A percentile compares a stretch with the other conserved stretches of the same genome.
Conservation (phyloP, 2,797 vertebrate genomes). For the Cuniculus paca region DNA sequence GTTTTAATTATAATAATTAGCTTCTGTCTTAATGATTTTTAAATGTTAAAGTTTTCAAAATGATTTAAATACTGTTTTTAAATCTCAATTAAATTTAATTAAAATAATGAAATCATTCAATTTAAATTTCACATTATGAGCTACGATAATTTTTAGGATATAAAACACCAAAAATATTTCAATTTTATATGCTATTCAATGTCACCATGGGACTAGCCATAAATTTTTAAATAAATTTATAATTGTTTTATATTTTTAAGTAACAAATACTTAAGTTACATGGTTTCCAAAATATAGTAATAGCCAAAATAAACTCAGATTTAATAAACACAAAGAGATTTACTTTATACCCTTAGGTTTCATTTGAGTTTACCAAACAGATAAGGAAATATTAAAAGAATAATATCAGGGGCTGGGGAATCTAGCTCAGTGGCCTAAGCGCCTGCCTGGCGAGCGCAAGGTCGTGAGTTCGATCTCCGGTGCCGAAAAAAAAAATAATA, state of each 20-base stretch:
- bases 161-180: background rate
- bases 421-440: no score
- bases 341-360: background rate
- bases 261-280: background rate
- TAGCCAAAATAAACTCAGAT: background rate
- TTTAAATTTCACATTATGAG: background rate
- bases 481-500: no score
- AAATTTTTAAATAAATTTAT: background rate
- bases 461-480: no score
- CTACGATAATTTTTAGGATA: background rate
- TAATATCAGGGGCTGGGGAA: no score
- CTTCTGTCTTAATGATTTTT: background rate
- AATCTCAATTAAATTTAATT: constrained; percentile 8
- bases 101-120: constrained; percentile 39
- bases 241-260: constrained; percentile 30
- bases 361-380: background rate
- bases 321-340: constrained; percentile 15
- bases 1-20: constrained; percentile 15
- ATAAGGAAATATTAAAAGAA: constrained; percentile 26
- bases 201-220: background rate
- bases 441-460: no score
- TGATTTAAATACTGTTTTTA: constrained; percentile 14
- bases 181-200: background rate
- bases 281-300: background rate
- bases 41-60: constrained; percentile 53